These are phyloP conservation scores for Gymnoscelis rufifasciata DNA, from an alignment of 2,888 invertebrate species.

Conservation along the genomic window DNA sequence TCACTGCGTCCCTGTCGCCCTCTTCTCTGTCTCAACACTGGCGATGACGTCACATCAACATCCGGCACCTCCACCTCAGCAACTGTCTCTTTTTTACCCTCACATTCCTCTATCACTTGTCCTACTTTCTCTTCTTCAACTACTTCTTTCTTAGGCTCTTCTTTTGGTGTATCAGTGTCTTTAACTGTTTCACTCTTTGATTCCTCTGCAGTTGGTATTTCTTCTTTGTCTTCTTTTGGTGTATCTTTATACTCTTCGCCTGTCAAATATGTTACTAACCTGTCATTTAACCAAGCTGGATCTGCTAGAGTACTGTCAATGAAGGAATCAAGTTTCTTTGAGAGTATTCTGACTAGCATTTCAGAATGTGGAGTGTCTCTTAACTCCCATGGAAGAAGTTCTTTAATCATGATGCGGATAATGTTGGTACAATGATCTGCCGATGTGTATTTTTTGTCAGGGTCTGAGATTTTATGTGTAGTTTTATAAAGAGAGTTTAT, in stretches of 20 bases:
- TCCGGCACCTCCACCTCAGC: slow-evolving; percentile 44
- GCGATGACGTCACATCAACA: slow-evolving; percentile 66
- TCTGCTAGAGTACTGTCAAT: slow-evolving; percentile 68
- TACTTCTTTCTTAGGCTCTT: slow-evolving; percentile 15
- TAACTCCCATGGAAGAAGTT: slow-evolving; percentile 83
- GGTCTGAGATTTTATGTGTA: slow-evolving; percentile 50
- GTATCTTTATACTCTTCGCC: slow-evolving; percentile 31
- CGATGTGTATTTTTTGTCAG: slow-evolving; percentile 55
- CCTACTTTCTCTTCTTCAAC: slow-evolving; percentile 20
- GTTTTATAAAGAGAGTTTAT: slow-evolving; percentile 75
- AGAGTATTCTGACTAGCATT: slow-evolving; percentile 79
- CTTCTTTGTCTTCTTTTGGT: slow-evolving; percentile 3
- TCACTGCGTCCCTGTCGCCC: slow-evolving; percentile 68
- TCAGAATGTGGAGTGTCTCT: slow-evolving; percentile 83
- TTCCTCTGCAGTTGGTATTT: no score
- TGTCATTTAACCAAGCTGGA: slow-evolving; percentile 73
- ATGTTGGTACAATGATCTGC: slow-evolving; percentile 80
- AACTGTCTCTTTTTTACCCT: slow-evolving; percentile 35
- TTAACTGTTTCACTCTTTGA: no score
- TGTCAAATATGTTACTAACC: slow-evolving; percentile 48
- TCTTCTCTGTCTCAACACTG: slow-evolving; percentile 56
- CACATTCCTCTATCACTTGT: slow-evolving; percentile 21
- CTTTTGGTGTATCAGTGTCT: slow-evolving; percentile 1
- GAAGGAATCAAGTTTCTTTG: slow-evolving; percentile 77
- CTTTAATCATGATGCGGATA: slow-evolving; percentile 79